Conservation (phyloP, 2,113 vertebrate genomes). For the Pachypanchax playfairii region DNA sequence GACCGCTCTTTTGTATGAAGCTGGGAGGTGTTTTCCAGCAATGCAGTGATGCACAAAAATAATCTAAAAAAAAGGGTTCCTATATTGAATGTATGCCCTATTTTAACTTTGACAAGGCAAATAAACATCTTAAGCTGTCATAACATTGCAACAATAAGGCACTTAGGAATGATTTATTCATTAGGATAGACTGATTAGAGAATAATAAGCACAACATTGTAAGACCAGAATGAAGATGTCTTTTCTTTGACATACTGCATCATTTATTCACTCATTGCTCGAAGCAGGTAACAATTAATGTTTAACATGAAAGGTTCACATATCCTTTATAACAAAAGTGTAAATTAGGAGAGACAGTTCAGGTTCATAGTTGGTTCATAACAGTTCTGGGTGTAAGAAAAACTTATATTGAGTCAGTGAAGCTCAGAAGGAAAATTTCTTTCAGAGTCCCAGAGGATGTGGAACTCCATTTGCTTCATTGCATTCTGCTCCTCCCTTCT, state of each 20-base stretch:
- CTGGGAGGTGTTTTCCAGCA: slow-evolving; percentile 28
- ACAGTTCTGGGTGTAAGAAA: slow-evolving; percentile 39
- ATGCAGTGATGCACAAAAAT: slow-evolving; percentile 18
- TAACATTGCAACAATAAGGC: slow-evolving; percentile 55
- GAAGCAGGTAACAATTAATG: slow-evolving; percentile 20
- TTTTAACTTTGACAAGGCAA: slow-evolving; percentile 28
- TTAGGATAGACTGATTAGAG: neutral
- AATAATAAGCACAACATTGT: no score
- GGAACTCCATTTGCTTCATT: slow-evolving; percentile 58
- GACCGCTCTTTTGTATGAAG: slow-evolving; percentile 15
- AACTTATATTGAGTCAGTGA: slow-evolving; percentile 40
- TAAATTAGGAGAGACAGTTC: slow-evolving; percentile 23
- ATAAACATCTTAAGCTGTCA: slow-evolving; percentile 41
- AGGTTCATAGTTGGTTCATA: slow-evolving; percentile 65
- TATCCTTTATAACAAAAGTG: slow-evolving; percentile 12
- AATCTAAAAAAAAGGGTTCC: slow-evolving; percentile 19
- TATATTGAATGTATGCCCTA: slow-evolving; percentile 3
- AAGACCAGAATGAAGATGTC: neutral
- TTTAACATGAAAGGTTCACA: slow-evolving; percentile 33
- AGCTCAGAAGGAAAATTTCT: slow-evolving; percentile 32
- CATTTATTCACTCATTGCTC: slow-evolving; percentile 43
- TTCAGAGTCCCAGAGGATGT: slow-evolving; percentile 48
- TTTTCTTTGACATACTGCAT: slow-evolving; percentile 30
- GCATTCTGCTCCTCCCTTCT: slow-evolving; percentile 6
- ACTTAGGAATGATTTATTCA: slow-evolving; percentile 61